Percentiles rank a stretch among this genome's conserved stretches.
These are phyloP conservation scores for Tetramorium parvispinum DNA, from an alignment of 1,140 invertebrate species.

Conservation along the genomic window DNA sequence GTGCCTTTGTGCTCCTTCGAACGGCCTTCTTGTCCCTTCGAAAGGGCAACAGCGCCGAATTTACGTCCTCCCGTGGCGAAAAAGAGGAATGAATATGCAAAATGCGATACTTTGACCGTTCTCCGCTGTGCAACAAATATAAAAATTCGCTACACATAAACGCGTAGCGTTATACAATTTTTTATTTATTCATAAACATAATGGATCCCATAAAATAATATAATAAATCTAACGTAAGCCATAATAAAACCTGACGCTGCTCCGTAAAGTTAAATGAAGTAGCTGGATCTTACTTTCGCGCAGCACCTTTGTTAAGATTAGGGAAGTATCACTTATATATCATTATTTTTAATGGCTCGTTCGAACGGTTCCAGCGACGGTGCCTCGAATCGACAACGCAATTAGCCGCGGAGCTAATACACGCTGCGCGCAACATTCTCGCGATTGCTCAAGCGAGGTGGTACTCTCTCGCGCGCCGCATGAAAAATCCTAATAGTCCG, in stretches of 20 bases:
- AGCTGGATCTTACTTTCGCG: slow-evolving; percentile 1
- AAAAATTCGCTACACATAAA: not conserved
- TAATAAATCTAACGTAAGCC: not conserved
- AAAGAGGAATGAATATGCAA: slow-evolving; percentile 14
- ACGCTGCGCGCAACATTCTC: slow-evolving; percentile 32
- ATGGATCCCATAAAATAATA: not conserved
- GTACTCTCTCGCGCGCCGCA: slow-evolving; percentile 41
- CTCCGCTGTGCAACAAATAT: not conserved
- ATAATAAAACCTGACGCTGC: not conserved
- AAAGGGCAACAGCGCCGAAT: slow-evolving; percentile 9
- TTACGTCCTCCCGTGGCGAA: not conserved
- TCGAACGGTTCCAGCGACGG: not conserved
- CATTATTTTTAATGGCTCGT: slow-evolving; percentile 16
- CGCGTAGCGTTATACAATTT: not conserved
- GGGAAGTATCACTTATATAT: not conserved
- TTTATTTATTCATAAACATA: not conserved
- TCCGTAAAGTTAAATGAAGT: not conserved
- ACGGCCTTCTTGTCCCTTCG: not conserved
- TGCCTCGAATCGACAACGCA: slow-evolving; percentile 36
- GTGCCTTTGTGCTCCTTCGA: slow-evolving; percentile 71
- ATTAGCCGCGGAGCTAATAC: slow-evolving; percentile 15
- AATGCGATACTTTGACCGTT: not conserved
- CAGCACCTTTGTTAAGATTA: not conserved
- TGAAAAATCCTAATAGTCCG: slow-evolving; percentile 80
- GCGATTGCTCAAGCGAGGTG: slow-evolving; percentile 48